Conservation (phyloP, 1,140 invertebrate species). For the Tetragnatha versicolor region DNA sequence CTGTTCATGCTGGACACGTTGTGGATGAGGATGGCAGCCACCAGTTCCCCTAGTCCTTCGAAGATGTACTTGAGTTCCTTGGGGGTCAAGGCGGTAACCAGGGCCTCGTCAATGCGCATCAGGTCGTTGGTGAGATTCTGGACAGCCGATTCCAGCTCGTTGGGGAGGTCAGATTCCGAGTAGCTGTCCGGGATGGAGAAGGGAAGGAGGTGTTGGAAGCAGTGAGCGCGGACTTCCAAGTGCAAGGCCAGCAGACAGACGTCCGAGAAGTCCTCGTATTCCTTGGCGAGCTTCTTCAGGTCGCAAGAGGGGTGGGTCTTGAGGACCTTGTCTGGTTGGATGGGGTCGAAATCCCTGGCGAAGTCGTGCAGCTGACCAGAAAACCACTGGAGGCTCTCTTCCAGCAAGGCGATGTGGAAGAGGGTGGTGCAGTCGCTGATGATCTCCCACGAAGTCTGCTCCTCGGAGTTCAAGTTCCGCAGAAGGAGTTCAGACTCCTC, state of each 20-base stretch:
- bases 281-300: conserved; percentile 73
- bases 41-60: conserved; percentile 87
- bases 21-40: conserved; percentile 85
- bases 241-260: conserved; percentile 90
- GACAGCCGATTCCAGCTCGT: conserved; percentile 82
- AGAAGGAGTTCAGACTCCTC: conserved; percentile 92
- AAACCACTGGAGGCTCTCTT: conserved; percentile 74
- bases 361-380: conserved; percentile 2
- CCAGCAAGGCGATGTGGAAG: conserved; percentile 82
- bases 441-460: conserved; percentile 83
- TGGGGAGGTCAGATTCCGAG: conserved; percentile 63
- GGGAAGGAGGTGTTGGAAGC: conserved; percentile 86
- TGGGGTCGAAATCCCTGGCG: not conserved
- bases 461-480: conserved; percentile 80
- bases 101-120: conserved; percentile 78
- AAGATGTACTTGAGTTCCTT: conserved; percentile 91
- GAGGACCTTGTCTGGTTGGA: not conserved
- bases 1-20: conserved; percentile 79
- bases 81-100: conserved; percentile 76
- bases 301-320: not conserved
- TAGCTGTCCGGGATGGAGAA: conserved; percentile 63
- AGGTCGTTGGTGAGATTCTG: conserved; percentile 81
- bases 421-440: conserved; percentile 79
- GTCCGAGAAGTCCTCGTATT: conserved; percentile 88
- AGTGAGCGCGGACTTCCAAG: conserved; percentile 91